Conservation (phyloP, 2,888 invertebrate genomes). For the Pterobdella sp. region DNA sequence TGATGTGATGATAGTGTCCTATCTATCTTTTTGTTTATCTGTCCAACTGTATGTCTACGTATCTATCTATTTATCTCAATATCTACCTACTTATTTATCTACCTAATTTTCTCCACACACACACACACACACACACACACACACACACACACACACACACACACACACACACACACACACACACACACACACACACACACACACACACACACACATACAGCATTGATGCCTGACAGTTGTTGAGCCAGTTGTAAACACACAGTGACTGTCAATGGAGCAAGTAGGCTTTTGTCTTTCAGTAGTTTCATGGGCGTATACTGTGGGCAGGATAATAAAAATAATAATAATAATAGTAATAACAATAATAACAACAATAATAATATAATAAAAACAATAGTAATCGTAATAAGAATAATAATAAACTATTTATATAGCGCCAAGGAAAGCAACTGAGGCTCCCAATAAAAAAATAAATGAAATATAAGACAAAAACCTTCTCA, state of each 20-base stretch:
- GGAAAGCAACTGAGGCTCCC: no score
- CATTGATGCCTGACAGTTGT: conserved; percentile 94
- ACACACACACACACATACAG: conserved; percentile 49
- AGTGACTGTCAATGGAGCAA: conserved; percentile 87
- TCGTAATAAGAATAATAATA: no score
- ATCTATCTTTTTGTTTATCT: background rate
- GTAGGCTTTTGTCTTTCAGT: conserved; percentile 72
- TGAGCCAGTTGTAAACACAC: conserved; percentile 93
- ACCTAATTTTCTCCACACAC: background rate
- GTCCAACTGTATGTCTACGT: background rate
- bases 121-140: background rate
- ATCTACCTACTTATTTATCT: background rate
- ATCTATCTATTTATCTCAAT: background rate
- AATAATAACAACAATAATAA: no score
- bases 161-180: conserved; percentile 1
- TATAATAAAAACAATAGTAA: no score
- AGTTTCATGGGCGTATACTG: conserved; percentile 28
- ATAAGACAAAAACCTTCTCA: background rate
- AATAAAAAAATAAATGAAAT: no score
- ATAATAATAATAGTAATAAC: no score
- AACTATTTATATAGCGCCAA: no score
- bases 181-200: background rate
- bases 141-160: background rate
- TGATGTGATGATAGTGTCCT: conserved; percentile 57
- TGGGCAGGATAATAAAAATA: background rate